Percentiles rank a stretch among this genome's conserved stretches.
Conservation (phyloP, 2,888 invertebrate species). For the Rugalucina vietnamica region DNA sequence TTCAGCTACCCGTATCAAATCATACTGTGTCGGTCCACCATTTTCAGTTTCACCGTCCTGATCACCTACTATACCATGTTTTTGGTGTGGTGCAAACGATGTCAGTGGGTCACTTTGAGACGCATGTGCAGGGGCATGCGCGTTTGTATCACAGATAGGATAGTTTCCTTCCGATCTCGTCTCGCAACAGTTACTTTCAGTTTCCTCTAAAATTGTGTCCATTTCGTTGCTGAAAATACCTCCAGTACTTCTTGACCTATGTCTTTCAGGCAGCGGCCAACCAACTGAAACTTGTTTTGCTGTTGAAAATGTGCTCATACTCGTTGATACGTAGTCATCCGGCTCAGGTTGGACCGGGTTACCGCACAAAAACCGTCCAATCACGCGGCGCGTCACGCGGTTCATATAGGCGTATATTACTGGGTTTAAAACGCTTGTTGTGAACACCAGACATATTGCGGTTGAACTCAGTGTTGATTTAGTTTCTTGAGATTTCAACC, state of each 20-base stretch:
- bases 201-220: slow-evolving; percentile 65
- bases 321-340: slow-evolving; percentile 66
- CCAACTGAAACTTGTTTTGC: slow-evolving; percentile 28
- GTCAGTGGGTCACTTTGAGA: not conserved
- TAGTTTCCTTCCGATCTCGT: slow-evolving; percentile 13
- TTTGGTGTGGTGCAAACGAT: not conserved
- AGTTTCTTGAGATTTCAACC: slow-evolving; percentile 7
- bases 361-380: slow-evolving; percentile 67
- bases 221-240: slow-evolving; percentile 57
- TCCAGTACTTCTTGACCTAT: slow-evolving; percentile 32
- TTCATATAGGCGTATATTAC: slow-evolving; percentile 75
- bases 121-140: not conserved
- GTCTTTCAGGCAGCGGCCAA: slow-evolving; percentile 26
- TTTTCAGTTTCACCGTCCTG: not conserved
- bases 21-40: not conserved
- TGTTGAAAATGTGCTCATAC: slow-evolving; percentile 59
- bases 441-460: slow-evolving; percentile 67
- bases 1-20: not conserved
- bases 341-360: slow-evolving; percentile 52
- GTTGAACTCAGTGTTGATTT: slow-evolving; percentile 58
- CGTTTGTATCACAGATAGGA: not conserved
- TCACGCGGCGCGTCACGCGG: slow-evolving; percentile 68
- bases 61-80: too few relatives aligned
- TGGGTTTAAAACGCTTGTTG: slow-evolving; percentile 69
- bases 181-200: slow-evolving; percentile 43